These are phyloP conservation scores for Aelia acuminata DNA, from an alignment of 2,888 invertebrate species.

Conservation along the genomic window DNA sequence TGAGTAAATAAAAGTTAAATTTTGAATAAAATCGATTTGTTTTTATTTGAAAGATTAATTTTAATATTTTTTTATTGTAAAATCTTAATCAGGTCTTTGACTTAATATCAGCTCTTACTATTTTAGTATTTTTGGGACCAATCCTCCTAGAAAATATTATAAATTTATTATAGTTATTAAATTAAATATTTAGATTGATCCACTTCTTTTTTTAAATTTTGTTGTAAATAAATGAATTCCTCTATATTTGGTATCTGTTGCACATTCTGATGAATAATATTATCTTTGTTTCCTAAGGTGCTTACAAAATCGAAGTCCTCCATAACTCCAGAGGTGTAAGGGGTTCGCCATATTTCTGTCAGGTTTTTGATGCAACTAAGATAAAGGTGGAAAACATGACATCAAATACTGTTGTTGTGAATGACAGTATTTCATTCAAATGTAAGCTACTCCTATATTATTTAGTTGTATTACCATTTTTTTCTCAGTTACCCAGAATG, in stretches of 20 bases:
- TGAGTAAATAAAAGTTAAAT: too few species aligned
- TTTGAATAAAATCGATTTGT: too few species aligned
- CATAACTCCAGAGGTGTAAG: conserved; percentile 90
- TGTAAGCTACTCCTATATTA: conserved; percentile 74
- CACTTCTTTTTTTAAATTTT: not conserved
- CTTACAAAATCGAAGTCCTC: conserved; percentile 83
- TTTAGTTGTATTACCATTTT: not conserved
- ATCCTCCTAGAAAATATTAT: too few species aligned
- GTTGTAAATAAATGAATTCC: not conserved
- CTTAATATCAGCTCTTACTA: too few species aligned
- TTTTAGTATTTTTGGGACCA: too few species aligned
- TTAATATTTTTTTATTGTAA: too few species aligned
- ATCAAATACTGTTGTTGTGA: conserved; percentile 80
- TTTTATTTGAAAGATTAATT: too few species aligned
- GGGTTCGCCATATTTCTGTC: conserved; percentile 95
- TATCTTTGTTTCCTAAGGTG: conserved; percentile 68
- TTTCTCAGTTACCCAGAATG: not conserved
- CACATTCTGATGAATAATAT: not conserved
- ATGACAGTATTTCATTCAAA: conserved; percentile 86
- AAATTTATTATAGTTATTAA: too few species aligned
- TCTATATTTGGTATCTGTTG: not conserved
- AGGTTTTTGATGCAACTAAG: conserved; percentile 89
- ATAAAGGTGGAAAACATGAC: conserved; percentile 79
- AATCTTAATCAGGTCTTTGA: too few species aligned
- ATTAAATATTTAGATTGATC: not conserved